phyloP scores from a whole-genome alignment of 2,888 invertebrate genomes.

The Drosophila siamana region DNA sequence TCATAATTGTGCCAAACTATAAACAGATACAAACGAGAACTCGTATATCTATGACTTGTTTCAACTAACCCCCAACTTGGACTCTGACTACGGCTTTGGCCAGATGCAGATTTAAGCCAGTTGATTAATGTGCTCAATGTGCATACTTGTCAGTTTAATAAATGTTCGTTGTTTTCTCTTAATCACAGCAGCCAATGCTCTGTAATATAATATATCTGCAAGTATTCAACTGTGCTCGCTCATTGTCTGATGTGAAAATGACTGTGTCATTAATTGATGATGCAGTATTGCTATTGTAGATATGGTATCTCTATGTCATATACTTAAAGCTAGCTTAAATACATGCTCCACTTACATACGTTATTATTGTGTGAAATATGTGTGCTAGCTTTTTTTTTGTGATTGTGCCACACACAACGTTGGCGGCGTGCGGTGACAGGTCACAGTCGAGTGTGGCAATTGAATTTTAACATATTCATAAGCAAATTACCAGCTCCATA shows the following conservation, averaged over 20 bases:
- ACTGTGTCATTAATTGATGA: constrained; percentile 41
- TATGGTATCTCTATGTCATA: background rate
- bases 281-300: constrained; percentile 4
- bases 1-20: constrained; percentile 79
- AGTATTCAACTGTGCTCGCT: background rate
- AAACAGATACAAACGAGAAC: constrained; percentile 59
- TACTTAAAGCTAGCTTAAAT: background rate
- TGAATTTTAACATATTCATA: constrained; percentile 76
- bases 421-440: constrained; percentile 33
- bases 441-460: constrained; percentile 62
- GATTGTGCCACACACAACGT: constrained; percentile 63
- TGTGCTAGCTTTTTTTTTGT: background rate
- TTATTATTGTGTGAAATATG: background rate
- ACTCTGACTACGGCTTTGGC: constrained; percentile 40
- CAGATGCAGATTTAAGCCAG: constrained; percentile 72
- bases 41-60: constrained; percentile 52
- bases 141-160: constrained; percentile 70
- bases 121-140: constrained; percentile 68
- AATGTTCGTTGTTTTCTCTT: constrained; percentile 54
- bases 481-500: constrained; percentile 57
- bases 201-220: constrained; percentile 13
- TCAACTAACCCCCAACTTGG: constrained; percentile 18
- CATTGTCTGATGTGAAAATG: constrained; percentile 7
- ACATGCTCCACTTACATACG: background rate
- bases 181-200: constrained; percentile 58